Conservation (phyloP, 2,113 vertebrate genomes). For the Alouatta palliata region DNA sequence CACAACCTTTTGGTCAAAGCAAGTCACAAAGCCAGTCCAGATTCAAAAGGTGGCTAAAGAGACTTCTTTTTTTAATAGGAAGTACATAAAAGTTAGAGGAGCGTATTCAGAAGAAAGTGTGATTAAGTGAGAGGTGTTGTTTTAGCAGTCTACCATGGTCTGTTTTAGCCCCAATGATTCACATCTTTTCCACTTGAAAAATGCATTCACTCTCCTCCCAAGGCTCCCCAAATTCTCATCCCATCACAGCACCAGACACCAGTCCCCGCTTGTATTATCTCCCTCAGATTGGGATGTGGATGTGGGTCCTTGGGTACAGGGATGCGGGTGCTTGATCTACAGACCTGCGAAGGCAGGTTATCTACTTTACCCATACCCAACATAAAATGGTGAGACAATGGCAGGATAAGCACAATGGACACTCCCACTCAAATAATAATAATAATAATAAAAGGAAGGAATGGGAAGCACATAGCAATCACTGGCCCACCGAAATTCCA, state of each 20-base stretch:
- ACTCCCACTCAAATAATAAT: neutral
- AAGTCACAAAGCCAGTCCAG: neutral
- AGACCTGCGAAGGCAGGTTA: neutral
- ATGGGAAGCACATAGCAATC: neutral
- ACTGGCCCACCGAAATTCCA: neutral
- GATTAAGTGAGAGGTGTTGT: neutral
- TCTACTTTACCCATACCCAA: neutral
- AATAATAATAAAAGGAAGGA: neutral
- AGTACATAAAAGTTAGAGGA: neutral
- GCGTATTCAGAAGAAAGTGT: neutral
- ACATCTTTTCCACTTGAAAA: neutral
- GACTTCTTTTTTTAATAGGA: neutral
- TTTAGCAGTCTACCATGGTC: neutral
- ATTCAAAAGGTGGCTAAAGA: neutral
- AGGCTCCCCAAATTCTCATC: neutral
- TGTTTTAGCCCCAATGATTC: neutral
- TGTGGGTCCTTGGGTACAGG: neutral
- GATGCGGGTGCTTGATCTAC: neutral
- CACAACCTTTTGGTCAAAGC: neutral
- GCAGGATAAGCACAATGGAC: neutral
- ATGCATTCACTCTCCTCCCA: neutral
- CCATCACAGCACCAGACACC: neutral
- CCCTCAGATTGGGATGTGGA: neutral
- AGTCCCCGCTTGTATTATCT: neutral
- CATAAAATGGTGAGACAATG: neutral